phyloP scores from a whole-genome alignment of 1,140 invertebrate genomes.

The Homalodisca vitripennis region DNA sequence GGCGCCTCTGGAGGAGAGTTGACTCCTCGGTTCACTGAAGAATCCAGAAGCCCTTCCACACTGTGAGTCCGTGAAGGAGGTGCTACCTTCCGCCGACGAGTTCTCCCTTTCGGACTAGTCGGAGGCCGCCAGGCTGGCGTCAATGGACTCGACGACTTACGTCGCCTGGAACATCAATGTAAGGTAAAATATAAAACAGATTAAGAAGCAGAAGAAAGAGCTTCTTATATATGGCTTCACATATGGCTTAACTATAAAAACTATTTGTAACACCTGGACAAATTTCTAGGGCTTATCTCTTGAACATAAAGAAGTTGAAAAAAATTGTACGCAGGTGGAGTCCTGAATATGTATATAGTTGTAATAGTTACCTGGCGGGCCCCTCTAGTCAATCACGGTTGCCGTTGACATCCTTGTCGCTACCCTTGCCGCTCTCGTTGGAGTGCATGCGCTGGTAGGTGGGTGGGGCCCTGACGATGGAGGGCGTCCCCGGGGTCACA shows the following conservation, averaged over 20 bases:
- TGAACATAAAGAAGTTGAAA: no score
- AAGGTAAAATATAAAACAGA: no score
- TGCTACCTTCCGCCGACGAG: conserved; percentile 18
- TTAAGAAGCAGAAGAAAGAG: no score
- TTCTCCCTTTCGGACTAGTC: conserved; percentile 42
- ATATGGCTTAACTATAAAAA: no score
- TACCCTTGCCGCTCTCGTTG: conserved; percentile 68
- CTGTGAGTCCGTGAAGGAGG: conserved; percentile 34
- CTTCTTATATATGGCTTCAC: no score
- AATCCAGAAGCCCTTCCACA: conserved; percentile 39
- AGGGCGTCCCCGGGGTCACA: conserved; percentile 38
- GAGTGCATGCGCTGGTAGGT: conserved; percentile 83
- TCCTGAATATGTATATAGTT: no score
- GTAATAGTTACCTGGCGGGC: conserved; percentile 52
- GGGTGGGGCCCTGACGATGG: conserved; percentile 56
- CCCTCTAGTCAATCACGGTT: conserved; percentile 67
- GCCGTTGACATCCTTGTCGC: conserved; percentile 62
- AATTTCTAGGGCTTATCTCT: no score
- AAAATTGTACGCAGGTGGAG: no score
- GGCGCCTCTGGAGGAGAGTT: conserved; percentile 14
- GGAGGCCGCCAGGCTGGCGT: conserved; percentile 45
- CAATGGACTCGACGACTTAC: conserved; percentile 63
- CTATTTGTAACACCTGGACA: no score
- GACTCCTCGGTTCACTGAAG: background rate
- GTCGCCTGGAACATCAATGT: conserved; percentile 50